Evolutionary conservation across 2,113 vertebrate genomes (phyloP), one percentile per base, ranked within the genome.

Genomic region (Excalfactoria chinensis): DNA sequence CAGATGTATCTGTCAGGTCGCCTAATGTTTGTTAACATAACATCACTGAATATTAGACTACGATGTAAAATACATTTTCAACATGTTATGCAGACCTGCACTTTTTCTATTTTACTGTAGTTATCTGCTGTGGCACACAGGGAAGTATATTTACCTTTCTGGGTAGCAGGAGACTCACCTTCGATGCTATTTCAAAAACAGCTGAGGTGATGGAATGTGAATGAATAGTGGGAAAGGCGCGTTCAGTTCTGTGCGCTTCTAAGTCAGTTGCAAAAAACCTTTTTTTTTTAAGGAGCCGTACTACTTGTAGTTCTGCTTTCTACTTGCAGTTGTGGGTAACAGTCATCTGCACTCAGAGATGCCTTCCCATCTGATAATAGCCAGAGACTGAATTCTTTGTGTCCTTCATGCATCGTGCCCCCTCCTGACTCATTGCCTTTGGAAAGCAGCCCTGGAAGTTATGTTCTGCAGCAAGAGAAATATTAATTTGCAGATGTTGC

Each of bases 1-100:
- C 86, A 89, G 91, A 96, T 88, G 69, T 89, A 93, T 96, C 88
- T 96, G 89, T 96, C 94, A 78, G 58, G 46, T 70, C 90, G 60
- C 66, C 40, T 55, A 6, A 86, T 67, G 77, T 93, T 93, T 91
- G 81, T 68, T 84, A 90, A 55, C 87, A 71, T 34, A 90, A 83
- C 82, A 64, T 69, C 76, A 35, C 81, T 64, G 55, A 93, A 78
- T 37, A 64, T 87, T 91, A 59, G 70, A 73, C 6, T 92, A 64
- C 60, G 67, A 35, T 64, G 71, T 84, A 74, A 70, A 87, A 63
- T 59, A 63, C 37, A 25, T 59, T 94, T 94, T 58, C 59, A 67
- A 6, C 30, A 43, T 66, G 44, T 13, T 84, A 19, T 35, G 30
- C 28, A 66, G 89, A 60, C 35, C 64, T 75, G 49, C 69, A 30